A percentile compares a stretch with the other conserved stretches of the same genome.
Evolutionary conservation across 2,797 vertebrate species (phyloP).

Genomic region (Pangasius djambal): DNA sequence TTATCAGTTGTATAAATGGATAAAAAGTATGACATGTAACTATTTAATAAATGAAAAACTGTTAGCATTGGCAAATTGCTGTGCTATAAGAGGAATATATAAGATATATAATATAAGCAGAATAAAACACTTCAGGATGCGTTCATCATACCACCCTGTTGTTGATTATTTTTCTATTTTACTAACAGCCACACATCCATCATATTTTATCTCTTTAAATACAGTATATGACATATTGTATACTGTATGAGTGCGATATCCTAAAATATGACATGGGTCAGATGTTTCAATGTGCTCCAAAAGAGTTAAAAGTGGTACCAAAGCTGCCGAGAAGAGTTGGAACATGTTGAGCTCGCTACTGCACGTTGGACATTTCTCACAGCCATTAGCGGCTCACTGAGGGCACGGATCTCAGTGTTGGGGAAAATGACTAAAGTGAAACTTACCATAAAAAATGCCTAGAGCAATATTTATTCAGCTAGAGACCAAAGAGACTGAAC

Average conservation of each 20-base stretch:
- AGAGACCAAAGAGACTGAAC: slow-evolving; percentile 36
- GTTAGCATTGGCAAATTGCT: not conserved
- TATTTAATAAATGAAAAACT: not conserved
- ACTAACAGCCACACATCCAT: not conserved
- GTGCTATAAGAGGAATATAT: not conserved
- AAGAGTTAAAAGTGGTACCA: not conserved
- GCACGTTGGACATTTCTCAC: slow-evolving; percentile 41
- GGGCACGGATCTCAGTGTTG: not conserved
- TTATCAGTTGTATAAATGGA: not conserved
- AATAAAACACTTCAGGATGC: not conserved
- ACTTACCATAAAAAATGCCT: slow-evolving; percentile 27
- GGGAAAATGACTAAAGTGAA: slow-evolving; percentile 28
- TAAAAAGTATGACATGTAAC: not conserved
- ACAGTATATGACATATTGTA: not conserved
- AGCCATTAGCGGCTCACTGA: slow-evolving; percentile 25
- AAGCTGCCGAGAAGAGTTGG: not conserved
- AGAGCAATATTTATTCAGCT: slow-evolving; percentile 48
- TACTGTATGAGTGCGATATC: not conserved
- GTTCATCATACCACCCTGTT: not conserved
- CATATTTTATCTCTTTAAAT: not conserved
- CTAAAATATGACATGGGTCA: not conserved
- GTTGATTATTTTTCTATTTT: not conserved
- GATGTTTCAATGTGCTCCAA: not conserved
- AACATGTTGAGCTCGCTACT: not conserved
- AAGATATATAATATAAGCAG: not conserved